Evolutionary conservation across 1,140 invertebrate genomes (phyloP), one percentile per base, ranked within the genome.

Genomic region (Leptopilina clavipes): DNA sequence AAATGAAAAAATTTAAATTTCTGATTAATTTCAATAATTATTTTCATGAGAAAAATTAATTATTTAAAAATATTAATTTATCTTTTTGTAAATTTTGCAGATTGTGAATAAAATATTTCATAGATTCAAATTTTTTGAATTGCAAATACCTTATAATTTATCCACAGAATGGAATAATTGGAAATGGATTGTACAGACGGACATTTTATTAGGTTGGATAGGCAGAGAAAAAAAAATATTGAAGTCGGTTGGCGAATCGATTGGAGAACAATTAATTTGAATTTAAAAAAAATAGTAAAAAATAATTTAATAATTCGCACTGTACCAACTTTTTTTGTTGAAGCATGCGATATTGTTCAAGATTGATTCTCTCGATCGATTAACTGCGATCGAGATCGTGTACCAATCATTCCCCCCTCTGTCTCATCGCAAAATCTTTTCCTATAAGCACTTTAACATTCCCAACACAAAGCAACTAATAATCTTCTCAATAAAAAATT

Each of bases 351-450:
- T 17, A 17, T 52, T 52, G n/a, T 52, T 52, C 48, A 52, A 52
- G 59, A 65, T 65, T 17, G 54, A 59, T 59, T 59, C 19, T 65
- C 59, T 31, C 19, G 59, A 65, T 65, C 59, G 59, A 65, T 65
- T 22, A 65, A 65, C 59, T 65, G 59, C 59, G 59, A 65, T 65
- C 59, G 59, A 65, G 59, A 65, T 65, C 59, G 59, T 65, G 59
- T 65, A 65, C 59, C 59, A 65, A 65, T 65, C 59, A 65, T 31
- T 65, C 59, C 22, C n/a, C n/a, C 8, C 59, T 65, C 59, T 65
- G 19, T 65, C 59, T 65, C 59, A 65, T 65, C 22, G 59, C 59
- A 65, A 22, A 45, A 52, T n/a, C n/a, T 65, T 65, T 65, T 65
- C 59, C 59, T 31, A 7, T 9, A 9, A 65, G 59, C 59, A 65